Percentiles rank a stretch among this genome's conserved stretches.
These are phyloP conservation scores for Dinomys branickii DNA, from an alignment of 2,113 vertebrate genomes.

Conservation along the genomic window DNA sequence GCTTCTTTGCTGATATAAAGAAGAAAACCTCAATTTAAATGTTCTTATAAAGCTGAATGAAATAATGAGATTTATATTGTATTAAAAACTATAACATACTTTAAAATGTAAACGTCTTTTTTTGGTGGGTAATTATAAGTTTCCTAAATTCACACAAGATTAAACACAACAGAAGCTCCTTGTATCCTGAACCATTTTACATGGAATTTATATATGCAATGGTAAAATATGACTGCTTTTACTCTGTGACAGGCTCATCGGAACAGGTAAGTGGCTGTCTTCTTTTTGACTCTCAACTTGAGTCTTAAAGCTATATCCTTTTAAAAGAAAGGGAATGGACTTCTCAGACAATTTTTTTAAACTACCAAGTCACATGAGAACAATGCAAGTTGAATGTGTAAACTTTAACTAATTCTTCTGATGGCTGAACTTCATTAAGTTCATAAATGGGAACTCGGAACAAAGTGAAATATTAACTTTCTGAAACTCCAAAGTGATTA, in stretches of 20 bases:
- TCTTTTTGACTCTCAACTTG: neutral
- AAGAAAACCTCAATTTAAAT: neutral
- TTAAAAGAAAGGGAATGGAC: neutral
- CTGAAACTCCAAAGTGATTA: slow-evolving; percentile 60
- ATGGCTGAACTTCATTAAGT: neutral
- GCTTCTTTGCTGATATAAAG: neutral
- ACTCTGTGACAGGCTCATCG: neutral
- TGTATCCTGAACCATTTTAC: neutral
- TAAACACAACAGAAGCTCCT: neutral
- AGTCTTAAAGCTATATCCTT: neutral
- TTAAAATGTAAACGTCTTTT: neutral
- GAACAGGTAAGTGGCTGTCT: neutral
- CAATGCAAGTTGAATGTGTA: slow-evolving; percentile 17
- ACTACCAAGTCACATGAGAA: neutral
- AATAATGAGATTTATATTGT: neutral
- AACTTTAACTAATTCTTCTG: slow-evolving; percentile 45
- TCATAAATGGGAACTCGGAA: slow-evolving; percentile 45
- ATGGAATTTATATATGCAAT: neutral
- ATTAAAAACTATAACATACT: neutral
- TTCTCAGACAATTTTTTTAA: neutral
- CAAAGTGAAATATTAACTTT: slow-evolving; percentile 75
- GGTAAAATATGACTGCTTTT: neutral
- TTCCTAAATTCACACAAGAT: neutral
- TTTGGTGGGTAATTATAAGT: neutral
- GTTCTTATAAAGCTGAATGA: neutral